Percentiles rank a stretch among this genome's conserved stretches.
phyloP scores from a whole-genome alignment of 2,113 vertebrate species.

The Clinocottus analis region DNA sequence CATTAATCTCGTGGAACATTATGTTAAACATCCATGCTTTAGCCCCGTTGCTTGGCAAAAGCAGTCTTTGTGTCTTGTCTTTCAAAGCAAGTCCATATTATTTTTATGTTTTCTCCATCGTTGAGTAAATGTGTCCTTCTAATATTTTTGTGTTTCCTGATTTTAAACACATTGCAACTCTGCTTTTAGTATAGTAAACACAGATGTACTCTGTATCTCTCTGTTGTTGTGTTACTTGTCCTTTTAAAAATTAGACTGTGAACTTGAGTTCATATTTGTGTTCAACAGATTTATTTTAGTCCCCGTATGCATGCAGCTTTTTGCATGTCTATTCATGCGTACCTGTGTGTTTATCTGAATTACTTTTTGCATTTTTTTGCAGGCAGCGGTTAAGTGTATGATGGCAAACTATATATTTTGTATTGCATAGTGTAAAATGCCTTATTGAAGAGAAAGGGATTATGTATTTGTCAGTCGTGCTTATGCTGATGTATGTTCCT shows the following conservation, averaged over 20 bases:
- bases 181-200: not conserved
- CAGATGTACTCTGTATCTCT: conserved; percentile 24
- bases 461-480: conserved; percentile 90
- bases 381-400: conserved; percentile 39
- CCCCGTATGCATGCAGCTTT: not conserved
- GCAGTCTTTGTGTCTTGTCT: conserved; percentile 35
- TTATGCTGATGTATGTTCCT: conserved; percentile 89
- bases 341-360: conserved; percentile 35
- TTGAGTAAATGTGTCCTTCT: conserved; percentile 21
- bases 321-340: conserved; percentile 3
- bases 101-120: conserved; percentile 35
- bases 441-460: conserved; percentile 82
- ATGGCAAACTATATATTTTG: conserved; percentile 57
- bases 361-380: conserved; percentile 31
- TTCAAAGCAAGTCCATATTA: conserved; percentile 24
- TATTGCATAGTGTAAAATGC: conserved; percentile 67
- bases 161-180: conserved; percentile 14
- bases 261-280: conserved; percentile 28
- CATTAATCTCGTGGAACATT: conserved; percentile 41
- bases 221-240: conserved; percentile 16
- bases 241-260: conserved; percentile 11
- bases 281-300: conserved; percentile 18
- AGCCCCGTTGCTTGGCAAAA: conserved; percentile 51
- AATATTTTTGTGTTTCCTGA: not conserved
- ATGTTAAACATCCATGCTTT: conserved; percentile 44